Evolutionary conservation across 2,113 vertebrate species (phyloP).

Genomic region (human): DNA sequence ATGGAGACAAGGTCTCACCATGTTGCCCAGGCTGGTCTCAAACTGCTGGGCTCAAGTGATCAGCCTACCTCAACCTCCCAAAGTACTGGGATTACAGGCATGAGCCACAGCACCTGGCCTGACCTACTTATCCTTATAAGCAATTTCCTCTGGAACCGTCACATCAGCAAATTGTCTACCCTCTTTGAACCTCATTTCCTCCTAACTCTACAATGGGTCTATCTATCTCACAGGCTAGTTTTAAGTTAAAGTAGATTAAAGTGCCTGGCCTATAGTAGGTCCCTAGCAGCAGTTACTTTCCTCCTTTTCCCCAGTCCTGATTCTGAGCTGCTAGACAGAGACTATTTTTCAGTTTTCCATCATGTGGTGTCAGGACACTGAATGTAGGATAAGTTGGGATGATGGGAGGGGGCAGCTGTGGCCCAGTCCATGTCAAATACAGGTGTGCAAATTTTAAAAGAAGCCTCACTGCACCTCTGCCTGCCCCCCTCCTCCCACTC

Average conservation of each 20-base stretch:
- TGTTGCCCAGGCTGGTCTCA: too few relatives aligned
- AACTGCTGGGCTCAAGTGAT: too few relatives aligned
- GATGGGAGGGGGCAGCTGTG: background rate
- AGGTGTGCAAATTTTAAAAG: background rate
- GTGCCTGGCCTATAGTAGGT: background rate
- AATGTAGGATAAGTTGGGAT: background rate
- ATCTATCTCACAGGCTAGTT: background rate
- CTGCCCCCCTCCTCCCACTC: background rate
- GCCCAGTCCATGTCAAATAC: background rate
- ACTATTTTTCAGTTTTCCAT: background rate
- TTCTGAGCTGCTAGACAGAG: background rate
- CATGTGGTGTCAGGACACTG: background rate
- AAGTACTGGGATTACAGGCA: too few relatives aligned
- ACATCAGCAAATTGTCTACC: background rate
- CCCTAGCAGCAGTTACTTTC: background rate
- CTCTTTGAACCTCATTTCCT: background rate
- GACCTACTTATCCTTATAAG: background rate
- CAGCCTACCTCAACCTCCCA: too few relatives aligned
- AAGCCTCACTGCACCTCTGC: background rate
- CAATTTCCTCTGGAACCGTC: background rate
- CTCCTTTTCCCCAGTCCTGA: background rate
- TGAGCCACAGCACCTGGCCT: background rate
- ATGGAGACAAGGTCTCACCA: too few relatives aligned
- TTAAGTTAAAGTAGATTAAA: background rate
- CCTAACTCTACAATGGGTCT: background rate